These are phyloP conservation scores for Whitmania pigra DNA, from an alignment of 1,140 invertebrate genomes.

Conservation along the genomic window DNA sequence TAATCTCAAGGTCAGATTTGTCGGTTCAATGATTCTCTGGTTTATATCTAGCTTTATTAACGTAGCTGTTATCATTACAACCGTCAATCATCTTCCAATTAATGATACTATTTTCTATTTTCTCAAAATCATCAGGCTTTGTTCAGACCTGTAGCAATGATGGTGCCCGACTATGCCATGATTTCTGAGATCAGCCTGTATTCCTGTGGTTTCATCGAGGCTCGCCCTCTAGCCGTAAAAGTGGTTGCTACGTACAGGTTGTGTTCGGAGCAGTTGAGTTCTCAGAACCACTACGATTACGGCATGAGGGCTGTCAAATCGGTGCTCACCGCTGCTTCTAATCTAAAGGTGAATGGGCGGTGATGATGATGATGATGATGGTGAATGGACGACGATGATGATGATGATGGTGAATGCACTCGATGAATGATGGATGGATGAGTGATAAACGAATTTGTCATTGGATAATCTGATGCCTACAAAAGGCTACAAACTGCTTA, in stretches of 20 bases:
- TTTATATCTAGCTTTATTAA: too few relatives aligned
- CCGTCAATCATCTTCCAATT: too few relatives aligned
- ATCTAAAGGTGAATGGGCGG: constrained; percentile 35
- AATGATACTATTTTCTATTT: too few relatives aligned
- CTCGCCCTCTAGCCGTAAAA: constrained; percentile 73
- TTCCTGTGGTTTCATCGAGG: constrained; percentile 77
- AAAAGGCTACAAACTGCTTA: too few relatives aligned
- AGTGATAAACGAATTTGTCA: too few relatives aligned
- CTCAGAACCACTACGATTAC: constrained; percentile 89
- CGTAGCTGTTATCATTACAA: too few relatives aligned
- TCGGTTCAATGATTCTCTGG: too few relatives aligned
- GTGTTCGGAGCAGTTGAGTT: constrained; percentile 84
- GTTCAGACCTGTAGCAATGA: constrained; percentile 90
- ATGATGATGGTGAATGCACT: too few relatives aligned
- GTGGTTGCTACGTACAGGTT: constrained; percentile 78
- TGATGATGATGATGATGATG: too few relatives aligned
- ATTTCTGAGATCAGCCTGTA: constrained; percentile 87
- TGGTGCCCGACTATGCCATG: constrained; percentile 87
- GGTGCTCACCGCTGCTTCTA: constrained; percentile 69
- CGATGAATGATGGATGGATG: too few relatives aligned
- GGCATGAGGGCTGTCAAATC: constrained; percentile 53
- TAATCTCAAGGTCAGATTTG: constrained; percentile 61
- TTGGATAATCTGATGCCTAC: too few relatives aligned
- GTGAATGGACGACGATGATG: too few relatives aligned
- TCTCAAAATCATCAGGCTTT: constrained; percentile 49